These are phyloP conservation scores for Hyppa rectilinea DNA, from an alignment of 2,888 invertebrate genomes.

Conservation along the genomic window DNA sequence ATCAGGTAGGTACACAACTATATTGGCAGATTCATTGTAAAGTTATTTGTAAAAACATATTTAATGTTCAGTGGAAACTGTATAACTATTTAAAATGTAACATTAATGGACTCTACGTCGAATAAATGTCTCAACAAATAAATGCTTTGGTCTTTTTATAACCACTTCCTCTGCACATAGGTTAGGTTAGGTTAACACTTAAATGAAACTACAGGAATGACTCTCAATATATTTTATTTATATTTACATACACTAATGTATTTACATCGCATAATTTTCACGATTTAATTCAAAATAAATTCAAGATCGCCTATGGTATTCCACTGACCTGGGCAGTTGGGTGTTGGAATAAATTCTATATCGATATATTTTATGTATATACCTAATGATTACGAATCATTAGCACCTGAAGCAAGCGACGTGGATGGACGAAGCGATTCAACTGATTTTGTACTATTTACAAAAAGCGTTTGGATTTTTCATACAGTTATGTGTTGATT, in stretches of 20 bases:
- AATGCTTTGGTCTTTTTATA: not conserved
- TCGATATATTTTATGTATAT: constrained; percentile 47
- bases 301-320: constrained; percentile 61
- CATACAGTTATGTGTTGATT: constrained; percentile 41
- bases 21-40: constrained; percentile 56
- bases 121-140: constrained; percentile 84
- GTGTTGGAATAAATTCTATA: constrained; percentile 63
- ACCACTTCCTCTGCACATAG: not conserved
- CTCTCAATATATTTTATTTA: constrained; percentile 83
- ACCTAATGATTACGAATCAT: constrained; percentile 61
- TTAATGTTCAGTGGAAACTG: constrained; percentile 67
- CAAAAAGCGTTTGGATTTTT: constrained; percentile 53
- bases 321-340: constrained; percentile 69
- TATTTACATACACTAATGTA: constrained; percentile 85
- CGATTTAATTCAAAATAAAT: constrained; percentile 65
- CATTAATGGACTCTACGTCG: constrained; percentile 80
- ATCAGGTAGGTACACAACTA: constrained; percentile 44
- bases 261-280: constrained; percentile 84
- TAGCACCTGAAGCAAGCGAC: constrained; percentile 83
- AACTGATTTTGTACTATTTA: constrained; percentile 77
- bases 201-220: constrained; percentile 56
- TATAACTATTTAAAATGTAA: constrained; percentile 75
- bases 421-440: constrained; percentile 79
- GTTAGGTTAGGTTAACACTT: too few relatives aligned
- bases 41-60: constrained; percentile 63